A percentile compares a stretch with the other conserved stretches of the same genome.
Evolutionary conservation across 2,113 vertebrate species (phyloP).

Genomic region (Platycercus adscitus): DNA sequence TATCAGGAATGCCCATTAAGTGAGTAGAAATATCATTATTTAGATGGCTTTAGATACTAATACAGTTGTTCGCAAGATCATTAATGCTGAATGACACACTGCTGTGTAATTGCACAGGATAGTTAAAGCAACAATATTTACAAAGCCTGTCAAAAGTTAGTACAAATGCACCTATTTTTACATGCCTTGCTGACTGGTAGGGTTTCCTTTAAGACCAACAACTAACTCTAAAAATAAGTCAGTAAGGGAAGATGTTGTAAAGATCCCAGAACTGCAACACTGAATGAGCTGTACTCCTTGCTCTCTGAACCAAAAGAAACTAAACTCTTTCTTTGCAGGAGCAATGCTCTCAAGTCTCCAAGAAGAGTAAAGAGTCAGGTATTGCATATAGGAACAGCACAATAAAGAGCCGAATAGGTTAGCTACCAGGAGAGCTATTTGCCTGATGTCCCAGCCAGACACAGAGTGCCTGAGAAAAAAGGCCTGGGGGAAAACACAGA

Average conservation of each 20-base stretch:
- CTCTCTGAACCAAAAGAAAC: slow-evolving; percentile 29
- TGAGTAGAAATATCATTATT: slow-evolving; percentile 9
- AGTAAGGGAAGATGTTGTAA: background rate
- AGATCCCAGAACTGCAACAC: background rate
- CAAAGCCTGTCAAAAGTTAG: background rate
- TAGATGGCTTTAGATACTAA: background rate
- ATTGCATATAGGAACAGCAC: background rate
- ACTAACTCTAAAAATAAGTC: background rate
- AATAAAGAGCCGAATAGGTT: slow-evolving; percentile 9
- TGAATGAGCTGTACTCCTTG: slow-evolving; percentile 9
- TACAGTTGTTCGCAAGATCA: background rate
- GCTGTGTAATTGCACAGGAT: background rate
- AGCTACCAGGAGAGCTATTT: slow-evolving; percentile 20
- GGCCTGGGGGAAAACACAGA: background rate
- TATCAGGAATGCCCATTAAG: slow-evolving; percentile 6
- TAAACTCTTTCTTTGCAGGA: slow-evolving; percentile 27
- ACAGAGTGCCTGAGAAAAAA: background rate
- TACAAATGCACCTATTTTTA: background rate
- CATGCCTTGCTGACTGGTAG: background rate
- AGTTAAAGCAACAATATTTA: slow-evolving; percentile 17
- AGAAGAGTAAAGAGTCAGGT: slow-evolving; percentile 22
- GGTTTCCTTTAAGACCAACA: slow-evolving; percentile 18
- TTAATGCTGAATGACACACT: background rate
- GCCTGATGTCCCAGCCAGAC: slow-evolving; percentile 33
- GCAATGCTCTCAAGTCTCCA: background rate